phyloP scores from a whole-genome alignment of 2,797 vertebrate species.

The Orientallactaga sibirica region DNA sequence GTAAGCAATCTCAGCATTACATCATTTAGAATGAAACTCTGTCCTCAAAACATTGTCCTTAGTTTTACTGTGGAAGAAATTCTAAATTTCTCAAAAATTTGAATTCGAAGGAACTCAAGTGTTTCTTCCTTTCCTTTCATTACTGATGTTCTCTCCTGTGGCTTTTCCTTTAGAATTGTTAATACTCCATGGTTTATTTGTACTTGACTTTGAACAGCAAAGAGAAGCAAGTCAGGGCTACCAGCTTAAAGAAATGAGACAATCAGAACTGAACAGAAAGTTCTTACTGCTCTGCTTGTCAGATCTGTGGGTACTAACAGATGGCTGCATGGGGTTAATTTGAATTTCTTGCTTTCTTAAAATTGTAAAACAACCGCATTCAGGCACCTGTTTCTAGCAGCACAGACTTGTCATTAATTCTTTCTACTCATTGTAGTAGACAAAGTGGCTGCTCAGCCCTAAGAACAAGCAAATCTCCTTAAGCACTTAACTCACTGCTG shows the following conservation, averaged over 20 bases:
- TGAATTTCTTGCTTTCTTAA: slow-evolving; percentile 67
- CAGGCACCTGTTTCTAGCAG: slow-evolving; percentile 50
- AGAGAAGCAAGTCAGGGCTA: slow-evolving; percentile 7
- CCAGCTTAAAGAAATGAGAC: slow-evolving; percentile 19
- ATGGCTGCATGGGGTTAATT: slow-evolving; percentile 50
- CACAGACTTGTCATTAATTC: slow-evolving; percentile 36
- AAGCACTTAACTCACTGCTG: slow-evolving; percentile 12
- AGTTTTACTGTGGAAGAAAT: slow-evolving; percentile 26
- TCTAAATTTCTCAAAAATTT: slow-evolving; percentile 41
- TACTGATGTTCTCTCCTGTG: background rate
- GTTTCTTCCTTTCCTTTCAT: slow-evolving; percentile 3
- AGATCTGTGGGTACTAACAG: slow-evolving; percentile 18
- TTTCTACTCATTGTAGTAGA: background rate
- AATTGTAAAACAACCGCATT: slow-evolving; percentile 1
- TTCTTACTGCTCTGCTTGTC: slow-evolving; percentile 4
- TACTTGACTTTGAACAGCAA: slow-evolving; percentile 50
- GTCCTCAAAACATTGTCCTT: slow-evolving; percentile 16
- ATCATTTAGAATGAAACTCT: slow-evolving; percentile 9
- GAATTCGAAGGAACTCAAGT: background rate
- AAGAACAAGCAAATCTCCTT: slow-evolving; percentile 53
- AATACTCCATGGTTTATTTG: slow-evolving; percentile 22
- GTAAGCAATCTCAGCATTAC: slow-evolving; percentile 14
- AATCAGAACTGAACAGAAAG: background rate
- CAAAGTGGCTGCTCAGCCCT: slow-evolving; percentile 38
- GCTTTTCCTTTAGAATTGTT: slow-evolving; percentile 50